Percentiles rank a stretch among this genome's conserved stretches.
These are phyloP conservation scores for Xanthia icteritia DNA, from an alignment of 2,888 invertebrate genomes.

Conservation along the genomic window DNA sequence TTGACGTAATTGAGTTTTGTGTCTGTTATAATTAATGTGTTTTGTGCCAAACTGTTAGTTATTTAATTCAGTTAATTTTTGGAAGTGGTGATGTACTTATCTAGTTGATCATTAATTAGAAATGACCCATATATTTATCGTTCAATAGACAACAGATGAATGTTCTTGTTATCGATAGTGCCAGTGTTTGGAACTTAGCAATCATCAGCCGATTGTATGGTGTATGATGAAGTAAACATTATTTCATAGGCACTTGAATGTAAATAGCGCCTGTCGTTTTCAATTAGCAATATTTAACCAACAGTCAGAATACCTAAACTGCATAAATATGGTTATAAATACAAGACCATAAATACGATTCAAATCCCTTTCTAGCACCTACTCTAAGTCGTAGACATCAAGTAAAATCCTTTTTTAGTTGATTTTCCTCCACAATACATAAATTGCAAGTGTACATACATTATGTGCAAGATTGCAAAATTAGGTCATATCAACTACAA, in stretches of 20 bases:
- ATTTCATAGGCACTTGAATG: constrained; percentile 16
- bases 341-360: background rate
- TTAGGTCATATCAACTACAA: constrained; percentile 41
- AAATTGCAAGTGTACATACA: background rate
- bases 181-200: constrained; percentile 26
- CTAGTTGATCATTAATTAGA: background rate
- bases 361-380: background rate
- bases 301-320: background rate
- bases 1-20: constrained; percentile 32
- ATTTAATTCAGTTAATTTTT: too few species aligned
- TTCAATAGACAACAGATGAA: background rate
- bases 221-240: constrained; percentile 4
- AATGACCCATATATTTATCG: background rate
- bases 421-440: constrained; percentile 6
- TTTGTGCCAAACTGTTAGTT: constrained; percentile 5
- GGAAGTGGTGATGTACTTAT: background rate
- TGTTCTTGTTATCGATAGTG: constrained; percentile 1
- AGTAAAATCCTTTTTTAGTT: background rate
- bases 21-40: constrained; percentile 11
- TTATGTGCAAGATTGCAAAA: constrained; percentile 31
- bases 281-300: constrained; percentile 28
- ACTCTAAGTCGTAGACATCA: background rate
- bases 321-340: background rate
- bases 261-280: constrained; percentile 5
- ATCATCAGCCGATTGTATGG: background rate